A percentile compares a stretch with the other conserved stretches of the same genome.
Conservation (phyloP, 2,797 vertebrate species). For the Chloroceryle amazona region DNA sequence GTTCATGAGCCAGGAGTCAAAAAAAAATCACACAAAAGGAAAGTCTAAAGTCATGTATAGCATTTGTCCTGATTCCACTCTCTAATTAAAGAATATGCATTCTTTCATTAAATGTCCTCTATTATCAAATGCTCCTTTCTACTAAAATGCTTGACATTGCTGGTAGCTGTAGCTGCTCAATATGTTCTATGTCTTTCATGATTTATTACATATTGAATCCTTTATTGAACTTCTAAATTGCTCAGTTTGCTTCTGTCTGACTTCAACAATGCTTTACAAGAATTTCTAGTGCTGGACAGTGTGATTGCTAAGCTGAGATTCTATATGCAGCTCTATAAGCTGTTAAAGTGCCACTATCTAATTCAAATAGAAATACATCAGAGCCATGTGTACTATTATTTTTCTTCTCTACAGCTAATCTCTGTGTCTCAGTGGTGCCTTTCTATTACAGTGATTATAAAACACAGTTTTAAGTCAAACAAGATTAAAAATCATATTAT, state of each 20-base stretch:
- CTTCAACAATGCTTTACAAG: neutral
- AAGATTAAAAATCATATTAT: slow-evolving; percentile 26
- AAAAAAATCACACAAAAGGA: slow-evolving; percentile 32
- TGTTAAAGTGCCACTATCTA: neutral
- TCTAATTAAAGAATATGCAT: neutral
- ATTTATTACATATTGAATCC: slow-evolving; percentile 19
- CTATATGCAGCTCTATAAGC: neutral
- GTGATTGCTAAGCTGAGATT: neutral
- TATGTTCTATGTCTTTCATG: neutral
- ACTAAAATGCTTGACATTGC: neutral
- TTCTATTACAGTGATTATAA: slow-evolving; percentile 58
- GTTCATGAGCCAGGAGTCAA: slow-evolving; percentile 10
- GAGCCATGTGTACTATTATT: neutral
- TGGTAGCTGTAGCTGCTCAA: neutral
- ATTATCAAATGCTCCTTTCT: slow-evolving; percentile 24
- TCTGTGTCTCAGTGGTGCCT: neutral
- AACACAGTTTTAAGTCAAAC: slow-evolving; percentile 63
- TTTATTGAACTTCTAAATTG: slow-evolving; percentile 25
- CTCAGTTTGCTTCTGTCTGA: neutral
- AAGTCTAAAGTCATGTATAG: slow-evolving; percentile 15
- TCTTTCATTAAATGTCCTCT: slow-evolving; percentile 6
- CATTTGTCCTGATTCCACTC: neutral
- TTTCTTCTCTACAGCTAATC: slow-evolving; percentile 38
- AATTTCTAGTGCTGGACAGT: neutral
- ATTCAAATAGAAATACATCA: slow-evolving; percentile 18